Base-by-base conservation (phyloP, 1,140 invertebrate species). In the Archegozetes longisetosus region DNA sequence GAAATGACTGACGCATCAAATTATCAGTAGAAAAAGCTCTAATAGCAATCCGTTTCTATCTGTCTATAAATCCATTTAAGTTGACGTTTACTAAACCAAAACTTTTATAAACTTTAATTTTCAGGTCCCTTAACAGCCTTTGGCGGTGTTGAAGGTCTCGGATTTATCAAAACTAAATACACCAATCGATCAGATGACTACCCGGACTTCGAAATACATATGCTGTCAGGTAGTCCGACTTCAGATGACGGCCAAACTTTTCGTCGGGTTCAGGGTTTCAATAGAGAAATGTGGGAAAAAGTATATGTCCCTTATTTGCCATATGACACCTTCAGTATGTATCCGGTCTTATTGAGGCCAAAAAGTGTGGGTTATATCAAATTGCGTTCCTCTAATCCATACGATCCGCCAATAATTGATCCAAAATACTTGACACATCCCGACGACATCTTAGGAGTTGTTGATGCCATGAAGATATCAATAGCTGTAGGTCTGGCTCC, bases 321-420 rank as follows among this genome's bases (percentile, higher is more conserved):
- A 28, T 55, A 79, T 63, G 88, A 92, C 66, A 79, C 80, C 0
- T 90, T 86, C 84, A 86, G 84, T 64, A 80, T 90, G 0, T 81
- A 88, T 28, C 88, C 88, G 0, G 86, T 91, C 78, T 67, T 90
- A 25, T 68, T 94, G 2, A 75, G 91, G 48, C 77, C 77, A 3
- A 68, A 71, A 61, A 89, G 85, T 63, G 78, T 78, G 64, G 91
- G 91, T 0, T 75, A 78, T 17, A 84, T 95, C 17, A 82, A 82
- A 61, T 68, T 95, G 3, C 74, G 84, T 4, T 86, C 82, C 56
- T 79, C 79, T 22, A 86, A 93, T 74, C 93, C 93, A 0, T 84
- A 83, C 61, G 84, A 91, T 63, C 85, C 90, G 69, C 94, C 94
- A 0, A 77, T 89, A 17, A 91, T 98, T 54, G 85, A 91, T 69